Evolutionary conservation across 92 coral and sea anemone species (phyloP).

Genomic region (Scolanthus callimorphus): DNA sequence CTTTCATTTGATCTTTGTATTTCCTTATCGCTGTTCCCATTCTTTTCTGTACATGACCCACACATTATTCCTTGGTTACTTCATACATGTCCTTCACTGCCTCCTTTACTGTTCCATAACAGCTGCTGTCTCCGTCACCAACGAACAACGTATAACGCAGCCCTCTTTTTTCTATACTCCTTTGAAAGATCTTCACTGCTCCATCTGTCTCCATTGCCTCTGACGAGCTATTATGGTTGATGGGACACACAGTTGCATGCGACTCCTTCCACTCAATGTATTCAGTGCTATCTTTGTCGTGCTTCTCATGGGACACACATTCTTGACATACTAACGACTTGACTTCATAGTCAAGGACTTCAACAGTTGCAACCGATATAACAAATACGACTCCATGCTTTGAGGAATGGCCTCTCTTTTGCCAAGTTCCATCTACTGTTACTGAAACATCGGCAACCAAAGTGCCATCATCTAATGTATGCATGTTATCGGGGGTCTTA

Average conservation of each 20-base stretch:
- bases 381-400: slow-evolving; percentile 13
- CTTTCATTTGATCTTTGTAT: slow-evolving; percentile 38
- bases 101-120: slow-evolving; percentile 8
- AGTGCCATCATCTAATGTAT: slow-evolving; percentile 4
- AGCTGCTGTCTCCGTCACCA: slow-evolving; percentile 19
- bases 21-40: slow-evolving; percentile 28
- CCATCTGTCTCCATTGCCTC: slow-evolving; percentile 12
- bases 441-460: slow-evolving; percentile 15
- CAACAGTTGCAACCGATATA: slow-evolving; percentile 27
- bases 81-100: slow-evolving; percentile 10
- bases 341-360: slow-evolving; percentile 28
- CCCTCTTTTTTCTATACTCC: neutral
- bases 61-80: slow-evolving; percentile 44
- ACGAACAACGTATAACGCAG: slow-evolving; percentile 9
- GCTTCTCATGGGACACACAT: slow-evolving; percentile 10
- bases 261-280: slow-evolving; percentile 11
- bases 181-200: slow-evolving; percentile 6
- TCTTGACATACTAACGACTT: slow-evolving; percentile 37
- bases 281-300: slow-evolving; percentile 12
- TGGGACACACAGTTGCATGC: slow-evolving; percentile 20
- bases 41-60: slow-evolving; percentile 49
- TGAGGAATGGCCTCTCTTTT: slow-evolving; percentile 13
- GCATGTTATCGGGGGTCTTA: slow-evolving; percentile 14
- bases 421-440: slow-evolving; percentile 13
- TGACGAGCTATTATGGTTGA: slow-evolving; percentile 10